Base-by-base conservation (phyloP, 2,888 invertebrate genomes). In the Drosophila subsilvestris region DNA sequence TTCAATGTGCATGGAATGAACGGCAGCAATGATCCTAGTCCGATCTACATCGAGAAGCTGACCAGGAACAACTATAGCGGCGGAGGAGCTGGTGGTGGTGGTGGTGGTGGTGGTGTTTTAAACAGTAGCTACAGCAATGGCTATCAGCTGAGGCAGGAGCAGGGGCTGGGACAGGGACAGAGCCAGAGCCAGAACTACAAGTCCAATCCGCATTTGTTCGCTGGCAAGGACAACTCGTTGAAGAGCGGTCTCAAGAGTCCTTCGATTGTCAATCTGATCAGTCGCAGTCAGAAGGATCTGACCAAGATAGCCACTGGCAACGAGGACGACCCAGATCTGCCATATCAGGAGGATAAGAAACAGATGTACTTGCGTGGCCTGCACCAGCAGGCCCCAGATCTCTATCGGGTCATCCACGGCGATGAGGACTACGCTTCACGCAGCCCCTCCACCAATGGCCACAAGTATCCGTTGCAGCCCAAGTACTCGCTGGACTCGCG, bases 231-330 rank as follows among this genome's bases (percentile, higher is more conserved):
- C 20, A 91, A 88, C 48, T 85, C 89, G 3, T 57, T 91, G 43
- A 91, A 91, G 69, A 90, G 90, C 69, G 91, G 95, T 10, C 80
- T 91, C 1, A 97, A 97, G 90, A 97, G 97, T 90, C 97, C 97
- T 0, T 96, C 97, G 45, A 95, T 97, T 76, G 95, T 97, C 44
- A 96, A 97, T 63, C 96, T 96, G 77, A 96, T 97, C 71, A 97
- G 96, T 90, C 94, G 97, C 75, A 97, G 97, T 91, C 96, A 96
- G 89, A 94, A 95, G 71, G 97, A 97, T 90, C 92, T 97, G 27
- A 94, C 95, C 27, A 95, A 95, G 86, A 94, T 95, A 9, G 90
- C 89, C 37, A 37, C 37, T 18, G 91, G 66, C 45, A 76, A 72
- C 32, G 89, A 89, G 3, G 79, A 88, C 17, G 77, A 80, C 5